phyloP scores from a whole-genome alignment of 2,888 invertebrate species.

The Hypomecis punctinalis region DNA sequence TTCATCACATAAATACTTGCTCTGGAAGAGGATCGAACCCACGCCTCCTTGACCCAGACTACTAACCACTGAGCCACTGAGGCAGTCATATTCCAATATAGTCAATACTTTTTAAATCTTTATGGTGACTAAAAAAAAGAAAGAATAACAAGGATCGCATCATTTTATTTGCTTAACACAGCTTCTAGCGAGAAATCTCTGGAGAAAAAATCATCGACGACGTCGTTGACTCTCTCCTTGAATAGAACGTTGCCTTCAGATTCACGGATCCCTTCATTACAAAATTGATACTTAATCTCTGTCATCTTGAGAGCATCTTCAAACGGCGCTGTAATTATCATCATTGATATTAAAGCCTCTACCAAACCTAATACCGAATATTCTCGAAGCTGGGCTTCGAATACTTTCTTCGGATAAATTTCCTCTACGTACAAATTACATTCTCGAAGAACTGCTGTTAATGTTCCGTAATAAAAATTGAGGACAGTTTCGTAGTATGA shows the following conservation, averaged over 20 bases:
- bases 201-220: conserved; percentile 66
- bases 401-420: conserved; percentile 62
- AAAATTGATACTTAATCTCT: conserved; percentile 62
- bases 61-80: too few relatives aligned
- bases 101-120: too few relatives aligned
- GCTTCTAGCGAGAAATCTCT: conserved; percentile 61
- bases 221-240: conserved; percentile 66
- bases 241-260: conserved; percentile 54
- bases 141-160: conserved; percentile 5
- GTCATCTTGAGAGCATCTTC: conserved; percentile 70
- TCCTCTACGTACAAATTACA: conserved; percentile 61
- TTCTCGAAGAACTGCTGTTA: conserved; percentile 64
- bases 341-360: conserved; percentile 73
- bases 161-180: conserved; percentile 51
- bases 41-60: too few relatives aligned
- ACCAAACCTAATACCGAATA: conserved; percentile 70
- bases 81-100: too few relatives aligned
- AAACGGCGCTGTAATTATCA: conserved; percentile 69
- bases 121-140: background rate
- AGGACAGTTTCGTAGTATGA: conserved; percentile 61
- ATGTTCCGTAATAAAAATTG: conserved; percentile 66
- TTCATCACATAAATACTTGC: too few relatives aligned
- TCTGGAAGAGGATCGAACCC: too few relatives aligned
- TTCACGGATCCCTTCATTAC: conserved; percentile 51
- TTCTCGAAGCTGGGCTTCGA: conserved; percentile 60